Evolutionary conservation across 37 sponge, comb jelly and placozoan species (phyloP), one percentile per base, ranked within the genome.

Genomic region (Cliona cf. orientalis): DNA sequence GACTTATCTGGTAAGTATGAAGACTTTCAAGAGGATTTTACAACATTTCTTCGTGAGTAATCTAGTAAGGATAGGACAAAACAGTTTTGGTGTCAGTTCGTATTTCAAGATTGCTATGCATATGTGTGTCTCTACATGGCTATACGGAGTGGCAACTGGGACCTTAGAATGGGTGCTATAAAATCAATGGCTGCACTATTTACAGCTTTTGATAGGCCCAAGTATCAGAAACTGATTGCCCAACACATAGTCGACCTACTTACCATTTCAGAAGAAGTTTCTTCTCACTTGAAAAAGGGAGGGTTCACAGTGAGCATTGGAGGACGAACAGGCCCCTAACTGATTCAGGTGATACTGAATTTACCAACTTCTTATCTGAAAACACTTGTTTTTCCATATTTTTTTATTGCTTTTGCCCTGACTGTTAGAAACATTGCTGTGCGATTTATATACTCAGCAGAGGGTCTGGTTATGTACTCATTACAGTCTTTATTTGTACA

Each of bases 71-170:
- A 81, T 71, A 36, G 3, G 3, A 70, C 72, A 33, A 35, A 42
- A 42, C 69, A 81, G 65, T 80, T 80, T 80, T 80, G 80, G 80
- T 35, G 6, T 34, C 57, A 68, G 26, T 80, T 80, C 28, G 6
- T 80, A 11, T 67, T 80, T 58, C 19, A 68, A 49, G 80, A 80
- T 63, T 67, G 58, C 33, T 67, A 69, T 28, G 58, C 70, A 29
- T 80, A 80, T 28, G 39, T 78, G 23, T 25, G 34, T 23, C 49
- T 64, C 5, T 78, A 64, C 33, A 12, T 61, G 42, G 74, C 74
- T 7, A 82, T 82, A 6, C 72, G 83, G 2, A 21, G 74, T 43
- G 43, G 83, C 2, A 59, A 82, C 21, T 84, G 84, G 84, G 32
- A 61, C 1, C 42, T 74, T 17, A 55, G 71, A 34, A 59, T 82